Percentiles rank a stretch among this genome's conserved stretches.
phyloP scores from a whole-genome alignment of 2,113 vertebrate species.

The Porphyrio hochstetteri region DNA sequence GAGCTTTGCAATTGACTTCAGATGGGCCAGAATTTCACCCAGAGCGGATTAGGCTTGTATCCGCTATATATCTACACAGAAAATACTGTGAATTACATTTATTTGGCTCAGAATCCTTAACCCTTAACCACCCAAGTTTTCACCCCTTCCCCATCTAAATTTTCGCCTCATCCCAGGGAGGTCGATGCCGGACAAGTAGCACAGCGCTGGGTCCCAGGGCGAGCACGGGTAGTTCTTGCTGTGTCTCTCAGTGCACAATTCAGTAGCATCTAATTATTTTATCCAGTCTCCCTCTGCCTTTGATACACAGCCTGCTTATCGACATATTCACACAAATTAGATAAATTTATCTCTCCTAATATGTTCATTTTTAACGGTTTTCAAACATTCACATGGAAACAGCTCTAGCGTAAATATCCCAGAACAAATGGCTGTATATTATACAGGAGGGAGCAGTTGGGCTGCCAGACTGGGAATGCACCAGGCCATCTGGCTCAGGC shows the following conservation, averaged over 20 bases:
- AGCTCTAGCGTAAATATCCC: constrained; percentile 87
- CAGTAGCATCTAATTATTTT: constrained; percentile 64
- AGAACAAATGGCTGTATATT: constrained; percentile 87
- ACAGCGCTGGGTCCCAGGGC: background rate
- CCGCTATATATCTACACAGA: constrained; percentile 19
- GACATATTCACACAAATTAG: constrained; percentile 74
- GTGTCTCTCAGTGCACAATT: constrained; percentile 59
- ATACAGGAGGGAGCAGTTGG: constrained; percentile 89
- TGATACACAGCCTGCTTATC: constrained; percentile 66
- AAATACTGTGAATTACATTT: constrained; percentile 49
- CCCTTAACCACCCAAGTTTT: constrained; percentile 28
- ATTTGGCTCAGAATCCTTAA: constrained; percentile 44
- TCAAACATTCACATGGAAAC: constrained; percentile 86
- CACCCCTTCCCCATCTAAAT: background rate
- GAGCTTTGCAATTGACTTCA: constrained; percentile 66
- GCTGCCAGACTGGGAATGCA: constrained; percentile 85
- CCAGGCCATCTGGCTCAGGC: constrained; percentile 86
- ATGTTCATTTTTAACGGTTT: constrained; percentile 86
- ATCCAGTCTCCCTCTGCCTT: constrained; percentile 34
- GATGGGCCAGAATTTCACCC: constrained; percentile 61
- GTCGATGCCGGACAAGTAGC: background rate
- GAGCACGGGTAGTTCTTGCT: constrained; percentile 4
- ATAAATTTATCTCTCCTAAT: constrained; percentile 82
- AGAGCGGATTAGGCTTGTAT: constrained; percentile 43
- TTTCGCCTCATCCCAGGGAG: background rate